Evolutionary conservation across 2,888 invertebrate species (phyloP), one percentile per base, ranked within the genome.

Genomic region (Dynastes hyllus): DNA sequence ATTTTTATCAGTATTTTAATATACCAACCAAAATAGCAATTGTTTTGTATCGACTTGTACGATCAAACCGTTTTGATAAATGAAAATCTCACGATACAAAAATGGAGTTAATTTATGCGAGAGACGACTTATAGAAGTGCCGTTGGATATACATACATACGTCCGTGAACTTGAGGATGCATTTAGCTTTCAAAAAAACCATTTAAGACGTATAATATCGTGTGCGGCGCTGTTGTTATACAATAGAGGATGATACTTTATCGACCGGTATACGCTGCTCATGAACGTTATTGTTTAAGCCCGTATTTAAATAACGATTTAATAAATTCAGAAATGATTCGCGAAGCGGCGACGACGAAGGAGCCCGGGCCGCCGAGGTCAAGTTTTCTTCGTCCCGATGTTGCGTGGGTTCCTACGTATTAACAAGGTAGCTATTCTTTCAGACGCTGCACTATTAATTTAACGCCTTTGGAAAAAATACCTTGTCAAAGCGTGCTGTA

Each of bases 341-440:
- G 73, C 73, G 51, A 73, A 58, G 77, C 76, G 22, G 53, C 70
- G 51, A 53, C 70, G 70, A 51, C 45, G 45, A 45, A 73, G 78
- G 80, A 78, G 78, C 81, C 81, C 81, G 81, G 82, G 79, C 80
- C 70, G 71, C 61, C 79, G 80, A 81, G 86, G 86, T 86, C 86
- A 86, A 84, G 84, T 80, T 83, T 85, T 83, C 84, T 82, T 83
- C 83, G 40, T 73, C 61, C 58, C 58, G 45, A 73, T 73, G 73
- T 79, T 83, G 86, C 86, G 86, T 86, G 86, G 86, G 86, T 82
- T 83, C 85, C 85, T 79, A 79, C 80, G 77, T 86, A 86, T 86
- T 86, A 86, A 86, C 86, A 86, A 86, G 86, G 86, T 86, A 86
- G 86, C 86, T 84, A 86, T 86, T 86, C 86, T 86, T 86, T 85